These are phyloP conservation scores for Macaria notata DNA, from an alignment of 2,888 invertebrate species.

Conservation along the genomic window DNA sequence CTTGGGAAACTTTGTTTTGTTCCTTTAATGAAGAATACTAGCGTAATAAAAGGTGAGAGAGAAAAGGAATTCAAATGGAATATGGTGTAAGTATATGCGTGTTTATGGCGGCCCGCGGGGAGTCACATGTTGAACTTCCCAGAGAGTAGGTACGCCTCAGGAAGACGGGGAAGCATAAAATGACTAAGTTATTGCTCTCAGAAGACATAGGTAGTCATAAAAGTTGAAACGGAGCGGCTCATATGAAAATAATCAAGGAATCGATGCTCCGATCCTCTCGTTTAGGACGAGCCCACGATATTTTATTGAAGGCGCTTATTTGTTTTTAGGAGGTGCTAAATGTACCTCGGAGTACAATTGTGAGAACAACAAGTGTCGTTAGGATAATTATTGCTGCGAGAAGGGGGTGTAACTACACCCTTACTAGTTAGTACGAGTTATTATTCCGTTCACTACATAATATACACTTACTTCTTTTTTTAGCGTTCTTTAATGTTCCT, in stretches of 20 bases:
- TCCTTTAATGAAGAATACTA: conserved; percentile 37
- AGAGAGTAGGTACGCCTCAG: conserved; percentile 62
- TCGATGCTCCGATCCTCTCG: conserved; percentile 48
- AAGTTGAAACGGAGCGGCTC: conserved; percentile 68
- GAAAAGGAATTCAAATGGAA: conserved; percentile 66
- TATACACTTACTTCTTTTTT: too few species aligned
- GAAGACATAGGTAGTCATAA: conserved; percentile 77
- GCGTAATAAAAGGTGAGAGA: conserved; percentile 36
- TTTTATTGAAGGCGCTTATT: conserved; percentile 11
- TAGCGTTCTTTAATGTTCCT: too few species aligned
- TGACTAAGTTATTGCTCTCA: conserved; percentile 80
- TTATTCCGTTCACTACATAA: conserved; percentile 1
- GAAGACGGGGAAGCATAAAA: conserved; percentile 77
- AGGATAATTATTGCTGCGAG: conserved; percentile 39
- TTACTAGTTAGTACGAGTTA: conserved; percentile 9
- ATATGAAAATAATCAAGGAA: conserved; percentile 78
- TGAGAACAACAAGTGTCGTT: conserved; percentile 43
- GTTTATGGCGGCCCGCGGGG: conserved; percentile 72
- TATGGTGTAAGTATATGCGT: conserved; percentile 66
- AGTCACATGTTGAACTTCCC: conserved; percentile 67
- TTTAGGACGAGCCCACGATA: conserved; percentile 16
- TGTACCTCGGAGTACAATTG: conserved; percentile 17
- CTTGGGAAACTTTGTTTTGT: conserved; percentile 40
- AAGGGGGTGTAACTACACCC: conserved; percentile 26
- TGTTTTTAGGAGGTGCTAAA: conserved; percentile 21